Percentiles rank a stretch among this genome's conserved stretches.
These are phyloP conservation scores for Arrhopalites spinosus DNA, from an alignment of 2,888 invertebrate species.

Conservation along the genomic window DNA sequence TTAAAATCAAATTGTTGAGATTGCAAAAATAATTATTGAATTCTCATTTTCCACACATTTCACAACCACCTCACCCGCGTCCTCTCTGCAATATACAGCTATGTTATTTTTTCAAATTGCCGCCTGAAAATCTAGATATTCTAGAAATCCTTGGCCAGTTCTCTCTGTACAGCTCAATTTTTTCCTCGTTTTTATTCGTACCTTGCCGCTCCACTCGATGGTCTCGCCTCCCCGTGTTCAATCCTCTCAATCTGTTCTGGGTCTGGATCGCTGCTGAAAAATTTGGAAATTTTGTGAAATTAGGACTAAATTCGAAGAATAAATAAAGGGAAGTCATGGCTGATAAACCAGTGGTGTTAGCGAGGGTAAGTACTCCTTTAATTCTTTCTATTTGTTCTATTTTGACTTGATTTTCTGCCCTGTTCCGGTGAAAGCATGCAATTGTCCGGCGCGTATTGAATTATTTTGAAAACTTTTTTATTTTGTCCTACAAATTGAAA, in stretches of 20 bases:
- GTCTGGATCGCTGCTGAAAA: conserved; percentile 1
- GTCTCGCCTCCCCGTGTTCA: neutral
- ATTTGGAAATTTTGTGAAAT: conserved; percentile 3
- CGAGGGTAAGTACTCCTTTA: conserved; percentile 62
- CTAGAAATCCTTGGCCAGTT: neutral
- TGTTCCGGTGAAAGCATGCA: neutral
- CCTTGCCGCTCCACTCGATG: neutral
- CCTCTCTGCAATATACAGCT: neutral
- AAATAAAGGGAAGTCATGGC: conserved; percentile 60
- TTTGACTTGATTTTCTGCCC: neutral
- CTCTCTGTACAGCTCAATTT: neutral
- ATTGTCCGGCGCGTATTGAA: neutral
- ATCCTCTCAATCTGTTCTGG: too few relatives aligned
- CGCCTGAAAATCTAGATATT: neutral
- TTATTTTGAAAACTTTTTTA: neutral
- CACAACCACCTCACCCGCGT: too few relatives aligned
- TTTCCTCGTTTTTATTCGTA: neutral
- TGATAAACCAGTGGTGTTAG: conserved; percentile 86
- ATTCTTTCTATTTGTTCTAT: too few relatives aligned
- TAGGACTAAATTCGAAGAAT: neutral
- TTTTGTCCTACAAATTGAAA: neutral
- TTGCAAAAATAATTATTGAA: neutral
- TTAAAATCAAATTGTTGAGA: neutral
- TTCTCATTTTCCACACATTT: neutral
- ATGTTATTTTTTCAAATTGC: neutral